Conservation (phyloP, 1,140 invertebrate species). For the Dinothrombium tinctorium region DNA sequence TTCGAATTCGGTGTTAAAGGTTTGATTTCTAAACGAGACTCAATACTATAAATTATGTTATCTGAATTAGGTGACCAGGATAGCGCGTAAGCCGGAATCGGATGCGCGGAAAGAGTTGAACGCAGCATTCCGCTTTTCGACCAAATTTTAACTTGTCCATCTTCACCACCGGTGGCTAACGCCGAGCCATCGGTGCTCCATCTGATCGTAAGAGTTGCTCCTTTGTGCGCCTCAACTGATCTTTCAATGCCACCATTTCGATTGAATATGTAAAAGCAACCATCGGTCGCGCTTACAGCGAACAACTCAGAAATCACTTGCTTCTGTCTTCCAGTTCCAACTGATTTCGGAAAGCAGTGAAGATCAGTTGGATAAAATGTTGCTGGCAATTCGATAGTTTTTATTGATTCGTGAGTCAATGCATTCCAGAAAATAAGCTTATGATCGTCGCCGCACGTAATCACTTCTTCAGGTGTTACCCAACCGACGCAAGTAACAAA, state of each 20-base stretch:
- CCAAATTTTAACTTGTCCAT: slow-evolving; percentile 90
- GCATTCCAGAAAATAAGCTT: slow-evolving; percentile 66
- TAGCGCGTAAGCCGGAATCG: slow-evolving; percentile 43
- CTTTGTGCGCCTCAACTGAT: slow-evolving; percentile 70
- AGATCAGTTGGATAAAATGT: slow-evolving; percentile 69
- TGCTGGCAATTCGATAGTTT: slow-evolving; percentile 46
- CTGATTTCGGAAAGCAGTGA: slow-evolving; percentile 41
- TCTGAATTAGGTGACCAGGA: slow-evolving; percentile 67
- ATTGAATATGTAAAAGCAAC: slow-evolving; percentile 58
- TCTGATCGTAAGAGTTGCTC: slow-evolving; percentile 41
- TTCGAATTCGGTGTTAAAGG: slow-evolving; percentile 68
- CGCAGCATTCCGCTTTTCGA: slow-evolving; percentile 81
- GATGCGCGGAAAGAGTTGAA: slow-evolving; percentile 59
- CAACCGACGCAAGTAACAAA: slow-evolving; percentile 65
- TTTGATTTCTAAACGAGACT: slow-evolving; percentile 61
- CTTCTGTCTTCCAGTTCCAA: slow-evolving; percentile 45
- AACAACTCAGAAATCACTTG: slow-evolving; percentile 54
- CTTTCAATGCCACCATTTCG: slow-evolving; percentile 75
- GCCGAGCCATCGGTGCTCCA: slow-evolving; percentile 86
- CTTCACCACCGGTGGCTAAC: slow-evolving; percentile 51
- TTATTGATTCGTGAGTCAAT: slow-evolving; percentile 43
- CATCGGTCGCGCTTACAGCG: slow-evolving; percentile 68
- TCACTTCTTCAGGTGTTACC: slow-evolving; percentile 73
- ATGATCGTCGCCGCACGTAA: slow-evolving; percentile 78
- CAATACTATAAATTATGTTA: slow-evolving; percentile 58